These are phyloP conservation scores for Bubalus kerabau DNA, from an alignment of 2,113 vertebrate genomes.

Conservation along the genomic window DNA sequence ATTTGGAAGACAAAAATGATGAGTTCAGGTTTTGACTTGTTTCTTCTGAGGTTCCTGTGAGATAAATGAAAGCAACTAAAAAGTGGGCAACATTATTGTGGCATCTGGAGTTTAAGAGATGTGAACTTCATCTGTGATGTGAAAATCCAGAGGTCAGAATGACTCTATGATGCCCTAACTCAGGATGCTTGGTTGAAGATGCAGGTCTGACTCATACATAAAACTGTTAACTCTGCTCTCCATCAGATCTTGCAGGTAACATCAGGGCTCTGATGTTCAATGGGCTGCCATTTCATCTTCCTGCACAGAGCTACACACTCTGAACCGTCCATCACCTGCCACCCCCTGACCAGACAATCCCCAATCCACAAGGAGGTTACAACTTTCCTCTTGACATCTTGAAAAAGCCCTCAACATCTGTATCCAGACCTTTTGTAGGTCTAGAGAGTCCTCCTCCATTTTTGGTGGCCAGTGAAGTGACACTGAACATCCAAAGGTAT, in stretches of 20 bases:
- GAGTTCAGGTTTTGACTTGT: not conserved
- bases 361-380: not conserved
- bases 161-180: not conserved
- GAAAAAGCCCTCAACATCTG: not conserved
- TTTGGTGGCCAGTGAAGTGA: not conserved
- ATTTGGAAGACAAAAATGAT: not conserved
- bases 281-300: not conserved
- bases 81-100: not conserved
- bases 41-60: not conserved
- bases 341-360: not conserved
- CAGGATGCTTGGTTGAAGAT: not conserved
- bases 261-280: not conserved
- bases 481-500: not conserved
- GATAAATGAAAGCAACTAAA: not conserved
- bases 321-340: not conserved
- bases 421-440: not conserved
- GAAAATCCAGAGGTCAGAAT: not conserved
- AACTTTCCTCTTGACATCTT: not conserved
- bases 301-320: not conserved
- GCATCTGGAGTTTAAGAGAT: not conserved
- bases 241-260: not conserved
- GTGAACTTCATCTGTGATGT: not conserved
- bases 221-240: not conserved
- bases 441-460: not conserved
- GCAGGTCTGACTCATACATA: not conserved